These are phyloP conservation scores for Lycaena phlaeas DNA, from an alignment of 2,888 invertebrate genomes.

Conservation along the genomic window DNA sequence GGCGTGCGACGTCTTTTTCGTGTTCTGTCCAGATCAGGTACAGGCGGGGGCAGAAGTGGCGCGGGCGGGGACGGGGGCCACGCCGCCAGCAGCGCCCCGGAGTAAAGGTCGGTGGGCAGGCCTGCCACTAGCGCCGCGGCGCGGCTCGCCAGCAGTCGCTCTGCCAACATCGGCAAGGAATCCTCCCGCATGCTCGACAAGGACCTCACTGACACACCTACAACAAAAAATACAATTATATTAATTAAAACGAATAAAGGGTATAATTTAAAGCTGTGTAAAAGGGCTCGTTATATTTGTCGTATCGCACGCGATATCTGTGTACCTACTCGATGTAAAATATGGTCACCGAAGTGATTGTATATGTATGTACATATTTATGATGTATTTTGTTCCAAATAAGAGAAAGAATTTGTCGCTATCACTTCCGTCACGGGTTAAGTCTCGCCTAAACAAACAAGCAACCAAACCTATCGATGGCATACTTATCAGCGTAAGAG, in stretches of 20 bases:
- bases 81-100: slow-evolving; percentile 74
- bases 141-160: slow-evolving; percentile 68
- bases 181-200: slow-evolving; percentile 66
- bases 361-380: background rate
- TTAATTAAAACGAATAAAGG: slow-evolving; percentile 6
- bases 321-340: background rate
- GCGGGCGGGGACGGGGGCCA: slow-evolving; percentile 72
- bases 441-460: slow-evolving; percentile 63
- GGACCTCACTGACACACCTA: slow-evolving; percentile 68
- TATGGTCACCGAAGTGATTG: background rate
- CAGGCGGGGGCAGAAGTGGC: slow-evolving; percentile 65
- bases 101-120: slow-evolving; percentile 76
- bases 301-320: background rate
- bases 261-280: background rate
- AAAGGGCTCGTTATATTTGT: background rate
- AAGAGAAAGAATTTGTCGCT: slow-evolving; percentile 20
- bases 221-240: slow-evolving; percentile 18
- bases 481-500: slow-evolving; percentile 59
- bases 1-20: slow-evolving; percentile 63
- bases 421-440: slow-evolving; percentile 57
- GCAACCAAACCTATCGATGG: slow-evolving; percentile 62
- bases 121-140: slow-evolving; percentile 69
- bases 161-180: slow-evolving; percentile 62
- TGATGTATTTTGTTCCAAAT: slow-evolving; percentile 1
- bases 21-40: slow-evolving; percentile 54